Evolutionary conservation across 1,140 invertebrate species (phyloP).

Genomic region (Frieseomelitta varia): DNA sequence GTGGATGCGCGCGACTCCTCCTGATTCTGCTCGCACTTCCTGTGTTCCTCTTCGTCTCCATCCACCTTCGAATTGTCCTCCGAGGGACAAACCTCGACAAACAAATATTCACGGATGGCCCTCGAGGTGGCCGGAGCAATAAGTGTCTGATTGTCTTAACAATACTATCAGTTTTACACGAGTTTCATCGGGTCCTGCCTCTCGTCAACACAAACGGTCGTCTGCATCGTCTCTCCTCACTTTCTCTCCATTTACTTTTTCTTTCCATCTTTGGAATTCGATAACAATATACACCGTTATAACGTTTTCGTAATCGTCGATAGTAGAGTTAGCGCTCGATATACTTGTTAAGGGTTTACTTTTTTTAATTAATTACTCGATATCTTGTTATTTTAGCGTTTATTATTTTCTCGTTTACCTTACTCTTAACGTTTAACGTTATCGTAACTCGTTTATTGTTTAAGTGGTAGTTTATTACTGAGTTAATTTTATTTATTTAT

Average conservation of each 20-base stretch:
- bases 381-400: constrained; percentile 47
- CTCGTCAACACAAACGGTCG: neutral
- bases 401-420: constrained; percentile 37
- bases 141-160: constrained; percentile 82
- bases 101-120: constrained; percentile 63
- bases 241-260: neutral
- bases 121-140: constrained; percentile 74
- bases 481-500: constrained; percentile 8
- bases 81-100: constrained; percentile 47
- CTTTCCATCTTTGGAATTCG: constrained; percentile 17
- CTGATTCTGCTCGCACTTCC: constrained; percentile 2
- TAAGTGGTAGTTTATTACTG: constrained; percentile 52
- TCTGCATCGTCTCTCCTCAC: constrained; percentile 46
- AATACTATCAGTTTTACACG: constrained; percentile 79
- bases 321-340: constrained; percentile 53
- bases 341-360: constrained; percentile 25
- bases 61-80: constrained; percentile 2
- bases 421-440: constrained; percentile 37
- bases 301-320: constrained; percentile 44
- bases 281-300: constrained; percentile 29
- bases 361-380: constrained; percentile 41
- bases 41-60: neutral
- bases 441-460: constrained; percentile 48
- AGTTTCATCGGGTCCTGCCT: constrained; percentile 40
- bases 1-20: constrained; percentile 1